Conservation (phyloP, 2,113 vertebrate genomes). For the Chaetodon trifascialis region DNA sequence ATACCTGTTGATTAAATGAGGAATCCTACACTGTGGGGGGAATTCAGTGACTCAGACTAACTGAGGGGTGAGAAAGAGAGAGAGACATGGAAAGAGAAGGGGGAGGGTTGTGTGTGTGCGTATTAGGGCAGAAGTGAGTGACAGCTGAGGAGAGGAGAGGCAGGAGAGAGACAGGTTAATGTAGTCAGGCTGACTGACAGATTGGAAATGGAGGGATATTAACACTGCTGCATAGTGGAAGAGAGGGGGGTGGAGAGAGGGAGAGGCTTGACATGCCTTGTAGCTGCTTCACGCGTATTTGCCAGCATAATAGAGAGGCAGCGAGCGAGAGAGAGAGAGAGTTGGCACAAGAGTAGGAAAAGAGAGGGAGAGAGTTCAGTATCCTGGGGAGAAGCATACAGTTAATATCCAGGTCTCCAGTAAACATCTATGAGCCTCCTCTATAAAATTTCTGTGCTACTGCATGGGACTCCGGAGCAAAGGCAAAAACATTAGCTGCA, state of each 20-base stretch:
- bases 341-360: conserved; percentile 68
- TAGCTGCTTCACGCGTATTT: conserved; percentile 72
- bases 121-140: conserved; percentile 40
- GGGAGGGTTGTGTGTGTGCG: neutral
- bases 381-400: conserved; percentile 56
- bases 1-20: conserved; percentile 76
- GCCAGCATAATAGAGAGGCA: conserved; percentile 60
- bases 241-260: conserved; percentile 2
- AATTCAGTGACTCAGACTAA: conserved; percentile 64
- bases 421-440: conserved; percentile 53
- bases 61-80: conserved; percentile 52
- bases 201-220: conserved; percentile 65
- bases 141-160: conserved; percentile 50
- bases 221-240: conserved; percentile 39
- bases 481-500: conserved; percentile 33
- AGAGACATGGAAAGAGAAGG: conserved; percentile 48
- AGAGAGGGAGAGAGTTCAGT: conserved; percentile 62
- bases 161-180: conserved; percentile 42
- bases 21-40: conserved; percentile 64
- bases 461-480: conserved; percentile 52
- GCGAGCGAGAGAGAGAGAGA: conserved; percentile 56
- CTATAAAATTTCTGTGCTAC: conserved; percentile 64
- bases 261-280: conserved; percentile 70
- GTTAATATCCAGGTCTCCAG: conserved; percentile 68
- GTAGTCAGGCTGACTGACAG: conserved; percentile 64